Evolutionary conservation across 1,140 invertebrate species (phyloP), one percentile per base, ranked within the genome.

Genomic region (Lepidurus packardi): DNA sequence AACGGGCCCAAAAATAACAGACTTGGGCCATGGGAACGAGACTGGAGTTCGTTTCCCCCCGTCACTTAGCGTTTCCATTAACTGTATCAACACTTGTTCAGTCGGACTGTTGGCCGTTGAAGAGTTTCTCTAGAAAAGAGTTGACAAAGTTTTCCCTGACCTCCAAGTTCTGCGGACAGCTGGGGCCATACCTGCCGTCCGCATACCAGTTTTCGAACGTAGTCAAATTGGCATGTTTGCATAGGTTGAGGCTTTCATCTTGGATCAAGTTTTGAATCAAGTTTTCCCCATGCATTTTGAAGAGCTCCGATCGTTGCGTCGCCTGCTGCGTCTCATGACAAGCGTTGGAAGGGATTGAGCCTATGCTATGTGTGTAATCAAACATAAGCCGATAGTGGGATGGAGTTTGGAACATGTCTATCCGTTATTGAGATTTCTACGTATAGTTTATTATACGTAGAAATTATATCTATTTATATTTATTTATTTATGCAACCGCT

Each of bases 41-140:
- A 65, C 53, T 65, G 10, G 16, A 21, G 53, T 65, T 21, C 16
- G 53, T 65, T 65, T 21, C 53, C 53, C 53, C 53, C 16, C 53
- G 21, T 21, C 16, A 65, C 53, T 65, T 65, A 65, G 53, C 53
- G 34, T 34, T 34, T 34, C 34, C 34, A 34, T 34, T 34, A 34
- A 65, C 53, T 65, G 53, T 65, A 65, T 65, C 53, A 21, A 65
- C 53, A 65, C 7, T 65, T 65, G 53, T 65, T 65, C 21, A n/a
- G 21, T n/a, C 16, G 53, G 16, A 65, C 53, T n/a, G n/a, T 65
- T n/a, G 21, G 4, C 21, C 53, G 16, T 13, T 13, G 21, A 13
- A n/a, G 53, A 65, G 21, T 65, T 65, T 65, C 34, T 4, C 34
- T 4, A 4, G 34, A 34, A 34, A 34, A 34, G 3, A 34, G 34